Base-by-base conservation (phyloP, 2,888 invertebrate genomes). In the Anoncus sp. region DNA sequence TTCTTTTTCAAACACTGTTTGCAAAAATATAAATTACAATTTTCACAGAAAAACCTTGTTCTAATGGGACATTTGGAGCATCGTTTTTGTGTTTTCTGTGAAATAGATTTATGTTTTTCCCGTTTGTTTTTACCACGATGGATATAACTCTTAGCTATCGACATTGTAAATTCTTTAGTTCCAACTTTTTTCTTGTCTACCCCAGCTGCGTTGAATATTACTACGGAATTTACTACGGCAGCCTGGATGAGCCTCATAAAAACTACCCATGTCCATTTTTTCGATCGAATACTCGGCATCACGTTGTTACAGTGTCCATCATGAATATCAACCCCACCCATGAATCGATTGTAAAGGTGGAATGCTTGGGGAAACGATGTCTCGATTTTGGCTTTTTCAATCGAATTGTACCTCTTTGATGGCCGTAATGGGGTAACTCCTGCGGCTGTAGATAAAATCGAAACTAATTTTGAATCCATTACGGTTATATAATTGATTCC, bases 401-500 rank as follows among this genome's bases (percentile, higher is more conserved):
- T n/a, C n/a, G n/a, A n/a, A n/a, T n/a, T n/a, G n/a, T n/a, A n/a
- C n/a, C n/a, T n/a, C n/a, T n/a, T n/a, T n/a, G 43, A 27, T 18
- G 72, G 43, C 20, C 57, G 53, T 45, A 81, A 66, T n/a, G 82
- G 81, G 18, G 74, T 82, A 22, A 82, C 81, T 35, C 79, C 79
- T 69, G 81, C 73, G 67, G 75, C 78, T 38, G 82, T 80, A 1
- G 79, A 83, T 65, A 49, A 66, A 14, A 82, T 78, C 2, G 81
- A 83, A 5, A 81, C 82, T 62, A 49, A 45, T 43, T 82, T 83
- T 2, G 81, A 82, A 72, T 83, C 82, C 75, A 79, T 73, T 22
- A 81, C 24, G 40, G 51, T 81, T 1, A 83, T 81, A 59, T 69
- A 81, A 67, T 81, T 82, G 0, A 82, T 80, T 3, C 81, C 77